Percentiles rank a stretch among this genome's conserved stretches.
Conservation (phyloP, 2,888 invertebrate species). For the Aquatica leii region DNA sequence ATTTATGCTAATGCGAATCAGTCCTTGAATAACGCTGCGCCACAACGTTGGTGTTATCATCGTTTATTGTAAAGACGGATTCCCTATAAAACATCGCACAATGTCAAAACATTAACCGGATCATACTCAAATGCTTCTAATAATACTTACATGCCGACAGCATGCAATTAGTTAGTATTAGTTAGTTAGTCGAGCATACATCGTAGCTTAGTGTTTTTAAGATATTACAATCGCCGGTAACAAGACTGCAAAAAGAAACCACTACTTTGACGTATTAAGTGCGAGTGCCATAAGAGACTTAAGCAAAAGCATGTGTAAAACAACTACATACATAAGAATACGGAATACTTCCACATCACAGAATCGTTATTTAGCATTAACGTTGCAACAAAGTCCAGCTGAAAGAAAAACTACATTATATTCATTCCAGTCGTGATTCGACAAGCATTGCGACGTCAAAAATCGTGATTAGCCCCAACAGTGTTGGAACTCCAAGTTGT, state of each 20-base stretch:
- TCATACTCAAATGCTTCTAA: background rate
- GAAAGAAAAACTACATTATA: constrained; percentile 31
- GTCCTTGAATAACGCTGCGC: background rate
- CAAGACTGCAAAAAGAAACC: constrained; percentile 24
- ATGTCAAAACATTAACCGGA: background rate
- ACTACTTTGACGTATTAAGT: background rate
- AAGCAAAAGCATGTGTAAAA: constrained; percentile 15
- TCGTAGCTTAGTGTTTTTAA: constrained; percentile 24
- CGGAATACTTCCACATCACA: constrained; percentile 28
- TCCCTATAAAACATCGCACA: constrained; percentile 3
- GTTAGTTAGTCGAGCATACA: constrained; percentile 20
- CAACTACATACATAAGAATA: constrained; percentile 27
- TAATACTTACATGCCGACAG: background rate
- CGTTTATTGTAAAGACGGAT: constrained; percentile 4
- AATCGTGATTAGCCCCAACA: no score
- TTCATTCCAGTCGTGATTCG: background rate
- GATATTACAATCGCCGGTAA: constrained; percentile 21
- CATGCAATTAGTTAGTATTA: constrained; percentile 2
- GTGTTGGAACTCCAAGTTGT: no score
- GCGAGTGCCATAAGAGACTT: background rate
- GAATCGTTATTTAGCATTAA: constrained; percentile 26
- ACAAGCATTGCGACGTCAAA: background rate
- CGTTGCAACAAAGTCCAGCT: constrained; percentile 39
- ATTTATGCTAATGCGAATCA: no score
- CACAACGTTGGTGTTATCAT: background rate